Conservation (phyloP, 1,140 invertebrate genomes). For the Eueides isabella region DNA sequence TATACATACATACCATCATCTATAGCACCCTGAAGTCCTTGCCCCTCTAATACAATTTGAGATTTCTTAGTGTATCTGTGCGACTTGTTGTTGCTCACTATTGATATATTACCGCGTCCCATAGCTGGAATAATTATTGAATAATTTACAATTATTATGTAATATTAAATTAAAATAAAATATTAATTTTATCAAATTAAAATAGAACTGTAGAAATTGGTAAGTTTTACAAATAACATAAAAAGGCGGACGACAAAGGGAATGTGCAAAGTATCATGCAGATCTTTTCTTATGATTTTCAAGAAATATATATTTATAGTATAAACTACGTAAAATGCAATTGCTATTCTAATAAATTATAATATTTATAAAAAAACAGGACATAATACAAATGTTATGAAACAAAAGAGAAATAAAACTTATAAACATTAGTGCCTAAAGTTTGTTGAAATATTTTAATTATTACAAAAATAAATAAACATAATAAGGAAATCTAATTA, state of each 20-base stretch:
- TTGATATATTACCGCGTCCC: conserved; percentile 92
- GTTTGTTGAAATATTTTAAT: not conserved
- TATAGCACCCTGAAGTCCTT: conserved; percentile 80
- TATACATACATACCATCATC: conserved; percentile 80
- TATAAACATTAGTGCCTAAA: not conserved
- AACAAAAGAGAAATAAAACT: not conserved
- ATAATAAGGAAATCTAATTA: not conserved
- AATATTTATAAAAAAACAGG: not conserved
- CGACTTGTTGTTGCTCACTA: conserved; percentile 90
- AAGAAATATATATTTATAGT: no score
- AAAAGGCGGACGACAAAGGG: not conserved
- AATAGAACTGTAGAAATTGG: not conserved
- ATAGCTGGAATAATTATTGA: conserved; percentile 50
- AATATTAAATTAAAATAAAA: not conserved
- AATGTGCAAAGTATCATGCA: not conserved
- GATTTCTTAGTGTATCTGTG: conserved; percentile 94
- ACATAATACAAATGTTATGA: not conserved
- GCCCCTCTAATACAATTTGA: conserved; percentile 87
- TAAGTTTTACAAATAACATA: no score
- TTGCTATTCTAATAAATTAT: not conserved
- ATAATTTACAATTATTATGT: not conserved
- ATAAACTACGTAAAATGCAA: not conserved
- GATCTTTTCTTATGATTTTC: not conserved
- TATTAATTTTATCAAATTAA: not conserved
- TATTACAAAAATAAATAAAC: not conserved